phyloP scores from a whole-genome alignment of 2,797 vertebrate genomes.

The Schizothorax lantsangensis region DNA sequence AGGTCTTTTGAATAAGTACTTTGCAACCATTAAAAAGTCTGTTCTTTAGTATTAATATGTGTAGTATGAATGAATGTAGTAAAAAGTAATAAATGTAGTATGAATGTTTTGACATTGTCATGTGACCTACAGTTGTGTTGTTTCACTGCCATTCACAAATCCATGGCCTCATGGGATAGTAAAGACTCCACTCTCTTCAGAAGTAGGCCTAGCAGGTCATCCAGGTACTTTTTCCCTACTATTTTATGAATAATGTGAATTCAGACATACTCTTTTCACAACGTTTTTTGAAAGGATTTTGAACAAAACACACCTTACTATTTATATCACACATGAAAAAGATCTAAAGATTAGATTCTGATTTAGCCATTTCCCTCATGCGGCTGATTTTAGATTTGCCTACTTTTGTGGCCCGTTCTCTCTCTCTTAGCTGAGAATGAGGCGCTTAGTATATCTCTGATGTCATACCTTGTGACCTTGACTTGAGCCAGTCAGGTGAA shows the following conservation, averaged over 20 bases:
- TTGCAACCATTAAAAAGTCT: neutral
- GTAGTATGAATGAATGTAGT: neutral
- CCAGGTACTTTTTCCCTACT: neutral
- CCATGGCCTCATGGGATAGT: neutral
- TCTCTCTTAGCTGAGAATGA: neutral
- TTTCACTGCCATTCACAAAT: neutral
- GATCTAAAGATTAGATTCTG: neutral
- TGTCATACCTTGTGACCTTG: conserved; percentile 41
- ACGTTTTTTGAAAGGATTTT: neutral
- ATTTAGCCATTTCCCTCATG: neutral
- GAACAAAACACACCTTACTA: neutral
- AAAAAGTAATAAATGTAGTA: neutral
- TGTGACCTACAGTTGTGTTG: neutral
- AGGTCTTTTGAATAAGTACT: neutral
- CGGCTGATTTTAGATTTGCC: neutral
- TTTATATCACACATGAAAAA: neutral
- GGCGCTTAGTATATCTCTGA: neutral
- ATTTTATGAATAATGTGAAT: neutral
- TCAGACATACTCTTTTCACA: neutral
- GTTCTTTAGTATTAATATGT: neutral
- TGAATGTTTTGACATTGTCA: neutral
- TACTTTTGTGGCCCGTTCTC: neutral
- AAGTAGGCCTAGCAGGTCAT: neutral
- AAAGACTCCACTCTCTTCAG: neutral
- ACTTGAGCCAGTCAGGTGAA: conserved; percentile 31